Conservation (phyloP, 1,140 invertebrate species). For the Neuroterus valhalla region DNA sequence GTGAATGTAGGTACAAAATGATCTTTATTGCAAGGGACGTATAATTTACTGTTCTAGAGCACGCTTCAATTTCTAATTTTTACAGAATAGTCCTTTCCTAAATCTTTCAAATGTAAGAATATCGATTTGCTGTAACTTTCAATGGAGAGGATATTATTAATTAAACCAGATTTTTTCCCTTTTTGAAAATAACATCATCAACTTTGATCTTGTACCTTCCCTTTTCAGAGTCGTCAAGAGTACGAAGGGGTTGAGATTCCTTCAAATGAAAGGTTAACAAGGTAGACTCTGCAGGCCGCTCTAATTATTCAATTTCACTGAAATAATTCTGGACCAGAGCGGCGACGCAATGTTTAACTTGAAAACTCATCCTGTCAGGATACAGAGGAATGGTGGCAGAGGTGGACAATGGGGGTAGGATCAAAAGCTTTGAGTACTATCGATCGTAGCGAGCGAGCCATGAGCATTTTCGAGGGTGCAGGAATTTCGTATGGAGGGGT, state of each 20-base stretch:
- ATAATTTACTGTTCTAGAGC: too few relatives aligned
- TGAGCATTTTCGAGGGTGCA: conserved; percentile 49
- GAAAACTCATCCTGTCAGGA: background rate
- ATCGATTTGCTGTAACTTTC: background rate
- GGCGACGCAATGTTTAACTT: background rate
- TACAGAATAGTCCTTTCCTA: too few relatives aligned
- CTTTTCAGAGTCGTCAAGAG: background rate
- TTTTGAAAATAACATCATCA: background rate
- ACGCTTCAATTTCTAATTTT: too few relatives aligned
- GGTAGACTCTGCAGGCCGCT: background rate
- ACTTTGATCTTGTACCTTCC: background rate
- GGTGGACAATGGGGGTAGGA: conserved; percentile 45
- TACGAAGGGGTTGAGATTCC: background rate
- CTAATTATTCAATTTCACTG: background rate
- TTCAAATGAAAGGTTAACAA: background rate
- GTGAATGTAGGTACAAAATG: too few relatives aligned
- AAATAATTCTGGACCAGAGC: background rate
- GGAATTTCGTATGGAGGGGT: conserved; percentile 57
- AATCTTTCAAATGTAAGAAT: too few relatives aligned
- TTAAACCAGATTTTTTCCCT: background rate
- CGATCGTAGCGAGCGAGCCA: conserved; percentile 44
- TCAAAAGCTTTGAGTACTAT: conserved; percentile 52
- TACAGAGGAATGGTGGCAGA: conserved; percentile 34
- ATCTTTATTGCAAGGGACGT: too few relatives aligned
- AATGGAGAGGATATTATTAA: background rate